phyloP scores from a whole-genome alignment of 1,140 invertebrate species.

The Orussus abietinus region DNA sequence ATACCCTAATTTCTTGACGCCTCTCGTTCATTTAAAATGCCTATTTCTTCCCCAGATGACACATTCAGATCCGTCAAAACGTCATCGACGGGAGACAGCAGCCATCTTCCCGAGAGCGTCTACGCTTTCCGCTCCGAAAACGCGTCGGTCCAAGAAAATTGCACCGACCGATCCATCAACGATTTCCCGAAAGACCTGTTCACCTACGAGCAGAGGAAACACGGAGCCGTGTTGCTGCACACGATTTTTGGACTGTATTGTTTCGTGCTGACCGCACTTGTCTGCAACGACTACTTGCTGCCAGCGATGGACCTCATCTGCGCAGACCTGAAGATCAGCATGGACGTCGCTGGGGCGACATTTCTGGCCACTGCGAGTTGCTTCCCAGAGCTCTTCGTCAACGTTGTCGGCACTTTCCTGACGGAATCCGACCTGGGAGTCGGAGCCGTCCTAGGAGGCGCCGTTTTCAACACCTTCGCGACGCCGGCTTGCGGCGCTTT shows the following conservation, averaged over 20 bases:
- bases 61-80: not conserved
- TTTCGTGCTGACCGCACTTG: constrained; percentile 72
- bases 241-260: constrained; percentile 74
- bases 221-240: constrained; percentile 72
- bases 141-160: too few relatives aligned
- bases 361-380: constrained; percentile 90
- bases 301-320: constrained; percentile 80
- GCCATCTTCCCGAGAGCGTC: not conserved
- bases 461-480: constrained; percentile 84
- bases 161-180: constrained; percentile 45
- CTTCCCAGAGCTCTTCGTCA: constrained; percentile 87
- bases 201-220: constrained; percentile 57
- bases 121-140: not conserved
- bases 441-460: constrained; percentile 84
- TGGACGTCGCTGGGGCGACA: constrained; percentile 85
- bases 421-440: constrained; percentile 75
- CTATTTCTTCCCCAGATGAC: constrained; percentile 4
- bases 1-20: not conserved
- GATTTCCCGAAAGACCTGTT: constrained; percentile 61
- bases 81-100: not conserved
- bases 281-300: constrained; percentile 84
- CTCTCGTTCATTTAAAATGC: not conserved
- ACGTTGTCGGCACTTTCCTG: constrained; percentile 78
- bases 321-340: constrained; percentile 65
- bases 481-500: constrained; percentile 81